phyloP scores from a whole-genome alignment of 2,888 invertebrate genomes.

The Nysson spinosus region DNA sequence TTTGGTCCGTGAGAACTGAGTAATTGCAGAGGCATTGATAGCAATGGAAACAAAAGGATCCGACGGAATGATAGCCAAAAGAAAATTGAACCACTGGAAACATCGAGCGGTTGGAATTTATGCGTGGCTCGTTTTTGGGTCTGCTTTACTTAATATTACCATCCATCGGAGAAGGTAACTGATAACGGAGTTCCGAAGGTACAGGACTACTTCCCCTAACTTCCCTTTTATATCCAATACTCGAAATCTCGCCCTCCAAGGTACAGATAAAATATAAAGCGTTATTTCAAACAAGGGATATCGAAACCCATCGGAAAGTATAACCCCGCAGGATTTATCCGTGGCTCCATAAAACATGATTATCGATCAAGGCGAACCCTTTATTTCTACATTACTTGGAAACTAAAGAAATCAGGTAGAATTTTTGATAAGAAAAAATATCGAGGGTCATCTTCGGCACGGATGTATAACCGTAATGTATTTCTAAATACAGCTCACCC shows the following conservation, averaged over 20 bases:
- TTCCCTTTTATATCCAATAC: conserved; percentile 4
- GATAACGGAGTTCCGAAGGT: not conserved
- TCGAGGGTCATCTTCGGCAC: too few relatives aligned
- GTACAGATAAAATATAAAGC: conserved; percentile 1
- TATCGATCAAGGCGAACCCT: not conserved
- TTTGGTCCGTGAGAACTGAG: conserved; percentile 29
- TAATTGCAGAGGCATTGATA: conserved; percentile 39
- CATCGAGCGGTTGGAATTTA: not conserved
- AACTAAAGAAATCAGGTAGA: not conserved
- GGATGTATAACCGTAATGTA: too few relatives aligned
- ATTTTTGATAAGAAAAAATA: too few relatives aligned
- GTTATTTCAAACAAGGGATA: not conserved
- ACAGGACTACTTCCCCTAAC: not conserved
- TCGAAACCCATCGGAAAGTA: not conserved
- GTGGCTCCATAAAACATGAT: not conserved
- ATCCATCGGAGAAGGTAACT: not conserved
- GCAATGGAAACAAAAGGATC: conserved; percentile 7
- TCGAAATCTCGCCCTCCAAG: not conserved
- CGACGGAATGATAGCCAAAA: conserved; percentile 24
- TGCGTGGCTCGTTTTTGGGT: not conserved
- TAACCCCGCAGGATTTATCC: not conserved
- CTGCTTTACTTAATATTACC: not conserved
- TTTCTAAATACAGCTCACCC: too few relatives aligned
- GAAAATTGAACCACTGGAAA: conserved; percentile 26
- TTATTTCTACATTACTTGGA: not conserved